Evolutionary conservation across 2,113 vertebrate species (phyloP).

Genomic region (Cacatua alba): DNA sequence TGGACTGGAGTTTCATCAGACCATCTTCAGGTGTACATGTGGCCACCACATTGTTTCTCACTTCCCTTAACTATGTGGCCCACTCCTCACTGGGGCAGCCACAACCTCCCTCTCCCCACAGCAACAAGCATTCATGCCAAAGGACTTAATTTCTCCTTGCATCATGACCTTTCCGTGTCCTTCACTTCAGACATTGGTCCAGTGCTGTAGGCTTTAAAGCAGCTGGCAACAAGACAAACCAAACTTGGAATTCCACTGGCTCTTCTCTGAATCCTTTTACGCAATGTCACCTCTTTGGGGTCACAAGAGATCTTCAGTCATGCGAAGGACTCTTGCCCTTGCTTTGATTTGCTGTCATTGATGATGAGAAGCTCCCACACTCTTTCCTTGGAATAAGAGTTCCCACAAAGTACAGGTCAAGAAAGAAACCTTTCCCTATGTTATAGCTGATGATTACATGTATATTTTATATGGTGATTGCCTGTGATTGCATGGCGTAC

Average conservation of each 20-base stretch:
- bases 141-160: neutral
- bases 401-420: neutral
- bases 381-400: neutral
- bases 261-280: neutral
- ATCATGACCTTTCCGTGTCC: neutral
- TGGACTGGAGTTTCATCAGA: neutral
- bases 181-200: neutral
- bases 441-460: neutral
- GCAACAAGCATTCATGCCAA: neutral
- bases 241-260: neutral
- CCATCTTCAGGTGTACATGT: neutral
- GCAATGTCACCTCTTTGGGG: neutral
- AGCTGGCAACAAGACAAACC: neutral
- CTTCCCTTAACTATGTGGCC: neutral
- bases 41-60: neutral
- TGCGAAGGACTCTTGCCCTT: neutral
- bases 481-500: neutral
- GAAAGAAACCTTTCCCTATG: neutral
- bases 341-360: neutral
- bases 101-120: neutral
- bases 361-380: neutral
- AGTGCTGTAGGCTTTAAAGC: neutral
- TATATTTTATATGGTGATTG: neutral
- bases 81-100: neutral
- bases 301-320: neutral